These are phyloP conservation scores for Drosophila algonquin DNA, from an alignment of 2,888 invertebrate genomes.

Conservation along the genomic window DNA sequence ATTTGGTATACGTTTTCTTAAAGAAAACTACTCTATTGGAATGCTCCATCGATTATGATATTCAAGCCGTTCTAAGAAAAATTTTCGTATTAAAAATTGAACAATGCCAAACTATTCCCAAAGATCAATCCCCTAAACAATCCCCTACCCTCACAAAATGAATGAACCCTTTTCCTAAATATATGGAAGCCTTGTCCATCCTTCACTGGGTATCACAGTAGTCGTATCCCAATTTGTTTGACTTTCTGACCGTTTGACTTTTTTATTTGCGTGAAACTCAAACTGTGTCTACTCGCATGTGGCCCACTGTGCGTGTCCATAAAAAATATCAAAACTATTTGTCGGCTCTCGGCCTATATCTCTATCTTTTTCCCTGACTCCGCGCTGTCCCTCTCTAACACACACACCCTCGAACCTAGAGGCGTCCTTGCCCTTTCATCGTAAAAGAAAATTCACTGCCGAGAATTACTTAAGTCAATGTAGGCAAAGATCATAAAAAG, in stretches of 20 bases:
- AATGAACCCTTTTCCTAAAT: too few relatives aligned
- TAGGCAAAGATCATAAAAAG: conserved; percentile 70
- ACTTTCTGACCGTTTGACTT: conserved; percentile 69
- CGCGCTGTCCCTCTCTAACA: conserved; percentile 13
- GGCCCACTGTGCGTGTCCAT: conserved; percentile 62
- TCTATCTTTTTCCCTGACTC: neutral
- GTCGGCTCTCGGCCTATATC: conserved; percentile 35
- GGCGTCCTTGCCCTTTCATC: conserved; percentile 64
- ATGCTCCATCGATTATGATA: too few relatives aligned
- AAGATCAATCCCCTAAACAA: too few relatives aligned
- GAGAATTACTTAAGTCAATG: conserved; percentile 78
- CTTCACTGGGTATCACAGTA: neutral
- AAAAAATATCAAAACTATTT: conserved; percentile 63
- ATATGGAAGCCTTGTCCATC: too few relatives aligned
- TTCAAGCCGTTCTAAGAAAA: too few relatives aligned
- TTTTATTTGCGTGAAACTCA: conserved; percentile 39
- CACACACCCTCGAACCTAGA: conserved; percentile 14
- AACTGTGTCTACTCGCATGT: conserved; percentile 19
- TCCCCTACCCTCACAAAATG: too few relatives aligned
- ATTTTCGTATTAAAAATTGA: too few relatives aligned
- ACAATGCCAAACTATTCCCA: too few relatives aligned
- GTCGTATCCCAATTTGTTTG: conserved; percentile 27
- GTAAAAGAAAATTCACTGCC: conserved; percentile 62
- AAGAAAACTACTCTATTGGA: too few relatives aligned
- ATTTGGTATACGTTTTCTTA: too few relatives aligned